These are phyloP conservation scores for Bergia puertoricense DNA, from an alignment of 92 coral and sea anemone species.

Conservation along the genomic window DNA sequence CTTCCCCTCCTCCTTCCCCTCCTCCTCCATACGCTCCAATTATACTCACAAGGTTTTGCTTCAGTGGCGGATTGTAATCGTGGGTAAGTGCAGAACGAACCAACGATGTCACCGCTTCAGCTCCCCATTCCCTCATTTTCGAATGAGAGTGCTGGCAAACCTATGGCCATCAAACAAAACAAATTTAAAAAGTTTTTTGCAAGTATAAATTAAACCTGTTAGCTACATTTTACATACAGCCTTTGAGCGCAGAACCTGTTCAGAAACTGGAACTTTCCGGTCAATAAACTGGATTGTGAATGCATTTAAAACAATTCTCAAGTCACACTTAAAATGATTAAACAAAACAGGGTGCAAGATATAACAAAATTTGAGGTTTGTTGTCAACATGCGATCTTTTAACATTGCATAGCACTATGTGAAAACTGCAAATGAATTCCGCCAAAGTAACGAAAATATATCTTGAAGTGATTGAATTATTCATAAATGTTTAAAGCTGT, in stretches of 20 bases:
- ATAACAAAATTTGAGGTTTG: too few relatives aligned
- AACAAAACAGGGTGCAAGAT: too few relatives aligned
- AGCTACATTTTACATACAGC: not conserved
- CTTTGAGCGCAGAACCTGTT: not conserved
- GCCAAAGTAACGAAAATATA: too few relatives aligned
- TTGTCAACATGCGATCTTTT: too few relatives aligned
- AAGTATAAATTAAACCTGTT: not conserved
- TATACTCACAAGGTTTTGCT: constrained; percentile 79
- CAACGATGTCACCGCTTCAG: constrained; percentile 96
- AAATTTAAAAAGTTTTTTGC: not conserved
- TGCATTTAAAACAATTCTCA: too few relatives aligned
- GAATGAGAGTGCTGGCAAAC: constrained; percentile 94
- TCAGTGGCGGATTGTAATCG: constrained; percentile 90
- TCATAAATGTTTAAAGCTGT: too few relatives aligned
- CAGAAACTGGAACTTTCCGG: too few relatives aligned
- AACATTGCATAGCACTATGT: too few relatives aligned
- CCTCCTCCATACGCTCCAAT: not conserved
- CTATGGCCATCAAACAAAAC: constrained; percentile 41
- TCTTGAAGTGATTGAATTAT: too few relatives aligned
- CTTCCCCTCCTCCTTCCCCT: not conserved
- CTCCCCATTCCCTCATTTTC: constrained; percentile 99
- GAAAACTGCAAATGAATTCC: too few relatives aligned
- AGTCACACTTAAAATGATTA: too few relatives aligned
- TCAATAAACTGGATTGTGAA: too few relatives aligned
- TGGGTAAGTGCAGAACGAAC: constrained; percentile 92